Evolutionary conservation across 2,113 vertebrate species (phyloP).

Genomic region (Nerophis ophidion): DNA sequence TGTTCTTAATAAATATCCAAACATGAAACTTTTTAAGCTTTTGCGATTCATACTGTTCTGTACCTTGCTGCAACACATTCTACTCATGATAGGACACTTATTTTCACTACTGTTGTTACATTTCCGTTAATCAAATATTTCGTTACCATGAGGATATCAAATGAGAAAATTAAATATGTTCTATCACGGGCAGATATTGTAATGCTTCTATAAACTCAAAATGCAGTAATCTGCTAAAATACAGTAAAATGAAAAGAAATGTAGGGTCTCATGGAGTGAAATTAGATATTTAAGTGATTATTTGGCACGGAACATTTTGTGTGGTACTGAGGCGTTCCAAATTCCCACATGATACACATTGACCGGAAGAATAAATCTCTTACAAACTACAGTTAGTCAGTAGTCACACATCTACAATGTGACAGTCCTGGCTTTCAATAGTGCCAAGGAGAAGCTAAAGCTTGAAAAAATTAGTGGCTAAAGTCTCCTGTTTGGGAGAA

Average conservation of each 20-base stretch:
- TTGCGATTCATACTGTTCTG: conserved; percentile 15
- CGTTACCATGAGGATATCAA: conserved; percentile 60
- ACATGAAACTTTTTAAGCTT: conserved; percentile 32
- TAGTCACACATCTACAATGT: no score
- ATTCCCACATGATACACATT: no score
- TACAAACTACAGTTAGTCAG: no score
- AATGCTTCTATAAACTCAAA: no score
- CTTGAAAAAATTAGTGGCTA: no score
- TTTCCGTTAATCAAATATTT: conserved; percentile 58
- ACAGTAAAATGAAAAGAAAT: not conserved
- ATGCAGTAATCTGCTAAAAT: not conserved
- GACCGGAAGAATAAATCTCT: no score
- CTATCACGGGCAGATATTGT: not conserved
- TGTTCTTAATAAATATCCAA: conserved; percentile 32
- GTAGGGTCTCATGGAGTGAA: not conserved
- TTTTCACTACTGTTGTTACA: conserved; percentile 52
- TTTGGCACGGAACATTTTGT: not conserved
- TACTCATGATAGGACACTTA: conserved; percentile 45
- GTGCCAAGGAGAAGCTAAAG: no score
- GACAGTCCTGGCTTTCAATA: no score
- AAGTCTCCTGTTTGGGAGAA: no score
- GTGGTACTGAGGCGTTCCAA: no score
- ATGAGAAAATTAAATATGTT: conserved; percentile 12
- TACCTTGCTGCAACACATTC: conserved; percentile 5
- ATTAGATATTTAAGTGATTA: not conserved